Conservation (phyloP, 2,797 vertebrate genomes). For the Tolypeutes matacus region DNA sequence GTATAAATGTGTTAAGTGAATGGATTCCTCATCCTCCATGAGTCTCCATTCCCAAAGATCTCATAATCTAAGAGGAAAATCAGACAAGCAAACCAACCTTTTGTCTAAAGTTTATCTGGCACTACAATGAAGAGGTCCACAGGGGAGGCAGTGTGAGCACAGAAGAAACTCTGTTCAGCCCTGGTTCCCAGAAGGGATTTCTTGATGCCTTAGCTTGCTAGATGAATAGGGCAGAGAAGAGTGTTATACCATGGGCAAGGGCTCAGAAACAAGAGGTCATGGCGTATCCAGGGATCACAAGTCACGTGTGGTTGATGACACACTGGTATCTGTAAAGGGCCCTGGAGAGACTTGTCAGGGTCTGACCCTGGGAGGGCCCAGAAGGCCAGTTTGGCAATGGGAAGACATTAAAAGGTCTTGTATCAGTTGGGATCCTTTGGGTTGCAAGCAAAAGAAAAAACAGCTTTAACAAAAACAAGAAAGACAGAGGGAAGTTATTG, state of each 20-base stretch:
- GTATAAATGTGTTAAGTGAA: neutral
- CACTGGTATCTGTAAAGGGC: neutral
- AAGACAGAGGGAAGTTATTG: neutral
- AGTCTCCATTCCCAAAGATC: neutral
- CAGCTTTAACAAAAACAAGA: constrained; percentile 4
- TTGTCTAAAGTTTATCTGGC: no score
- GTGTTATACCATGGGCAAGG: neutral
- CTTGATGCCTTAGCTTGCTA: neutral
- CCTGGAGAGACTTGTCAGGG: neutral
- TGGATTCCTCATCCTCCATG: neutral
- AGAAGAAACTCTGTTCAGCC: neutral
- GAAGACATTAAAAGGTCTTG: neutral
- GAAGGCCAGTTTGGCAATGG: neutral
- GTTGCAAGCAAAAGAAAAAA: neutral
- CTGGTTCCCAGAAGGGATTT: neutral
- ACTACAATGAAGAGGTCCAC: neutral
- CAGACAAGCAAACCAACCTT: neutral
- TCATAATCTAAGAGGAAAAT: neutral
- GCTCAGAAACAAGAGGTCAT: neutral
- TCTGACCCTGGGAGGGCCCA: neutral
- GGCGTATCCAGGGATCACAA: neutral
- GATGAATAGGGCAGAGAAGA: neutral
- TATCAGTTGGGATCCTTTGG: neutral
- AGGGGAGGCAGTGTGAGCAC: neutral
- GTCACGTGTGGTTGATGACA: neutral